These are phyloP conservation scores for Ailurus styani DNA, from an alignment of 2,113 vertebrate genomes.

Conservation along the genomic window DNA sequence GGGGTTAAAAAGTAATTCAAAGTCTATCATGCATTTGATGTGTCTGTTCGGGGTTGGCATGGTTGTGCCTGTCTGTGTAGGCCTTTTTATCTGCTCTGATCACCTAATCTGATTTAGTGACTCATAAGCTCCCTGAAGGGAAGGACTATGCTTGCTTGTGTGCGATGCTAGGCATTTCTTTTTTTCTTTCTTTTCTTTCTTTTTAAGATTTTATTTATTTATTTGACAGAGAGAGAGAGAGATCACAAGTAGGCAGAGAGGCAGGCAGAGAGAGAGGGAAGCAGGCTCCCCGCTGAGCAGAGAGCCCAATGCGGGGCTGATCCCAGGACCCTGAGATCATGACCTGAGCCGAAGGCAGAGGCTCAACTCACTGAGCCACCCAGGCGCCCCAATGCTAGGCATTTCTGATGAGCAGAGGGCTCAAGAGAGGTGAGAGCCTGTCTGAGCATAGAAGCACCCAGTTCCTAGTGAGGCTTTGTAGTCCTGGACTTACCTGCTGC, in stretches of 20 bases:
- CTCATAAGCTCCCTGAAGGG: background rate
- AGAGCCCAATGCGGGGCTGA: too few species aligned
- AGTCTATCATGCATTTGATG: background rate
- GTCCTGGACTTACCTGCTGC: background rate
- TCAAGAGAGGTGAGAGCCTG: background rate
- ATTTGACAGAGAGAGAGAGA: too few species aligned
- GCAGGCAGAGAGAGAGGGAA: too few species aligned
- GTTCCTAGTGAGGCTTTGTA: background rate
- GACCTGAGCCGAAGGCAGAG: too few species aligned
- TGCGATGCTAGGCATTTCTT: background rate
- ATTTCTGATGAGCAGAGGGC: background rate
- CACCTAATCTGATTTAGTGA: background rate
- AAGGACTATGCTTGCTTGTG: background rate
- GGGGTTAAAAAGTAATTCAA: background rate
- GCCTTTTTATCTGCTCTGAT: background rate
- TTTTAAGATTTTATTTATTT: too few species aligned
- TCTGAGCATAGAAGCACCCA: background rate
- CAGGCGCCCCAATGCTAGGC: too few species aligned
- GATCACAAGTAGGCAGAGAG: too few species aligned
- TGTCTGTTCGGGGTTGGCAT: background rate
- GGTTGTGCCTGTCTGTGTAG: background rate
- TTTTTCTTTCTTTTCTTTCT: too few species aligned
- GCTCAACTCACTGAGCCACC: too few species aligned
- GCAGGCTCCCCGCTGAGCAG: too few species aligned
- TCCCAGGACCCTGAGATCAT: too few species aligned